Conservation (phyloP, 2,797 vertebrate genomes). For the Tarsius wallacei region DNA sequence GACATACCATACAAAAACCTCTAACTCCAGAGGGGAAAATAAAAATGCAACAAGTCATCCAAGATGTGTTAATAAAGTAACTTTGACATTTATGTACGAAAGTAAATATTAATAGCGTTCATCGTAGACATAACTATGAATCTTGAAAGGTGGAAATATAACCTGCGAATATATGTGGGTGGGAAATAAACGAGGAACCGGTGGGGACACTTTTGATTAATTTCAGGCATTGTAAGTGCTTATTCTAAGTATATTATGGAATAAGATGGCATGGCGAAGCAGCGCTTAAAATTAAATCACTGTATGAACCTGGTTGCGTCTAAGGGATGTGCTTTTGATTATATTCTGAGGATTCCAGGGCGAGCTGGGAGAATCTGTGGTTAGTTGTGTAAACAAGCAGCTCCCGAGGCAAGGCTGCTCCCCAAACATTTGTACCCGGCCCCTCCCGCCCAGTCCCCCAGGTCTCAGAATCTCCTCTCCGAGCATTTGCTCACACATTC, state of each 20-base stretch:
- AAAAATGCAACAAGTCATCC: slow-evolving; percentile 87
- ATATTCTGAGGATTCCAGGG: neutral
- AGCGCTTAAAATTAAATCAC: slow-evolving; percentile 42
- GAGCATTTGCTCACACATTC: slow-evolving; percentile 36
- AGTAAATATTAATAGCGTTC: slow-evolving; percentile 36
- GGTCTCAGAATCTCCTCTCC: slow-evolving; percentile 70
- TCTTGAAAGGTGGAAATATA: neutral
- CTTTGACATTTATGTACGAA: slow-evolving; percentile 18
- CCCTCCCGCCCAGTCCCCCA: slow-evolving; percentile 58
- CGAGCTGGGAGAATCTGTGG: slow-evolving; percentile 62
- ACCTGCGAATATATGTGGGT: slow-evolving; percentile 62
- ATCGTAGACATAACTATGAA: slow-evolving; percentile 24
- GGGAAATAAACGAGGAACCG: neutral
- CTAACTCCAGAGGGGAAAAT: slow-evolving; percentile 68
- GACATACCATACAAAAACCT: neutral
- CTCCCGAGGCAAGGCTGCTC: slow-evolving; percentile 74
- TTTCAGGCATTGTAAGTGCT: slow-evolving; percentile 67
- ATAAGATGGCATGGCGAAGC: slow-evolving; percentile 63
- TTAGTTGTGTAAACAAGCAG: slow-evolving; percentile 58
- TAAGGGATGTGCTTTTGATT: slow-evolving; percentile 68
- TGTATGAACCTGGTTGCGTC: neutral
- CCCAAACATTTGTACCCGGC: slow-evolving; percentile 62
- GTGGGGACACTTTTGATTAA: slow-evolving; percentile 33
- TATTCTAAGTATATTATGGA: slow-evolving; percentile 64
- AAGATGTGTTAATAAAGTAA: slow-evolving; percentile 38